Evolutionary conservation across 2,113 vertebrate genomes (phyloP).

Genomic region (Ariopsis seemanni): DNA sequence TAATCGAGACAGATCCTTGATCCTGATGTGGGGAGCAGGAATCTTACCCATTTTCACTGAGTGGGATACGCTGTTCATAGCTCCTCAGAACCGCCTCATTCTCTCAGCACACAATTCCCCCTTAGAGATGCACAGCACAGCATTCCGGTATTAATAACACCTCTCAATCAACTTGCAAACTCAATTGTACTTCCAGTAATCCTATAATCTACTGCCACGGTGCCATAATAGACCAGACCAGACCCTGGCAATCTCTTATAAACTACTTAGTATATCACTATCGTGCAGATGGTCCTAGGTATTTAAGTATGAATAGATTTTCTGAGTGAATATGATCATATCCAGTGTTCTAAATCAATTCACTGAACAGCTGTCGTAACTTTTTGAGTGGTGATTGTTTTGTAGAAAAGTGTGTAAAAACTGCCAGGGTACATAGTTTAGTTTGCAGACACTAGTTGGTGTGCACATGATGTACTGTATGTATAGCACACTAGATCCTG

Average conservation of each 20-base stretch:
- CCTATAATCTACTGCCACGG: conserved; percentile 40
- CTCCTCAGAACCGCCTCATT: conserved; percentile 45
- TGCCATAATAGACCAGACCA: conserved; percentile 11
- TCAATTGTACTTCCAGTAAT: conserved; percentile 44
- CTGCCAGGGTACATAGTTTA: neutral
- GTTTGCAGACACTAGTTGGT: conserved; percentile 3
- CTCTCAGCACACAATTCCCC: conserved; percentile 24
- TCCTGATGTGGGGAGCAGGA: neutral
- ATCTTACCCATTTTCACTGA: neutral
- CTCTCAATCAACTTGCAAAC: conserved; percentile 45
- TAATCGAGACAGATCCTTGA: neutral
- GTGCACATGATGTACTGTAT: conserved; percentile 24
- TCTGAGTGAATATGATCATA: neutral
- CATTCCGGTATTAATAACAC: conserved; percentile 43
- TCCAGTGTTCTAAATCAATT: neutral
- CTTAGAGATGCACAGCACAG: conserved; percentile 22
- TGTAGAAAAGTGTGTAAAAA: neutral
- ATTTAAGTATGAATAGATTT: neutral
- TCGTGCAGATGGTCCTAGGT: conserved; percentile 2
- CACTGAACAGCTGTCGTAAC: neutral
- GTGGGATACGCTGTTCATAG: conserved; percentile 17
- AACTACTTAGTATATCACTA: neutral
- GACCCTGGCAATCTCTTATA: conserved; percentile 14
- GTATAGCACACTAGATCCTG: conserved; percentile 40
- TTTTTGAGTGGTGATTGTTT: conserved; percentile 5